These are phyloP conservation scores for Schizothorax lantsangensis DNA, from an alignment of 2,797 vertebrate species.

Conservation along the genomic window DNA sequence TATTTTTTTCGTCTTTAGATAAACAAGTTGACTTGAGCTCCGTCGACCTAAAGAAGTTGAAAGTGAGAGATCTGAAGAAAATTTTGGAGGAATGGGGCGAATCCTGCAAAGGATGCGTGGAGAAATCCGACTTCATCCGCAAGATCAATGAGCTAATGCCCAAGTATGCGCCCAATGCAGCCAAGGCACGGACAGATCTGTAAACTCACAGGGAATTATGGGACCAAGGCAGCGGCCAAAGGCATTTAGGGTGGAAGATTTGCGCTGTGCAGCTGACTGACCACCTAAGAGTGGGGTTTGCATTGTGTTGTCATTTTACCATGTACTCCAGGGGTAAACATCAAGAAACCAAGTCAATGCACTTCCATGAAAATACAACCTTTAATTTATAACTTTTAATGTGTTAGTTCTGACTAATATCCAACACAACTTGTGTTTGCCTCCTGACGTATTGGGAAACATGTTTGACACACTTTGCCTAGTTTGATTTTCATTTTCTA, in stretches of 20 bases:
- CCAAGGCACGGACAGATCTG: constrained; percentile 90
- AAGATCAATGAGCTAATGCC: constrained; percentile 98
- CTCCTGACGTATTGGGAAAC: neutral
- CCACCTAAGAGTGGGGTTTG: constrained; percentile 44
- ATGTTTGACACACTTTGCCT: constrained; percentile 16
- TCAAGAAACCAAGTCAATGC: neutral
- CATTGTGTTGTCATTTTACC: constrained; percentile 45
- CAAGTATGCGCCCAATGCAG: constrained; percentile 90
- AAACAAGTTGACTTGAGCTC: constrained; percentile 94
- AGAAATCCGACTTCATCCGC: constrained; percentile 96
- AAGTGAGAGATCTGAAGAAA: constrained; percentile 96
- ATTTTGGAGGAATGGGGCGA: constrained; percentile 97
- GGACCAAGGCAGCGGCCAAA: constrained; percentile 60
- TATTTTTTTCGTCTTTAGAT: constrained; percentile 74
- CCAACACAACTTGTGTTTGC: neutral
- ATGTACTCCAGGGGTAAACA: constrained; percentile 42
- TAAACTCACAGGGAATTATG: constrained; percentile 67
- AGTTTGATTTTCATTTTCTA: constrained; percentile 27
- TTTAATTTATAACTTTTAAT: neutral
- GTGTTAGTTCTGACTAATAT: neutral
- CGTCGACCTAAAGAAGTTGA: constrained; percentile 93
- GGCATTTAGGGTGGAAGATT: constrained; percentile 33
- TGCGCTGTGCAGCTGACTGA: constrained; percentile 58
- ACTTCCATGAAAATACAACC: neutral
- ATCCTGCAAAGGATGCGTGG: constrained; percentile 94